Evolutionary conservation across 2,113 vertebrate species (phyloP).

Genomic region (Sinocyclocheilus anshuiensis): DNA sequence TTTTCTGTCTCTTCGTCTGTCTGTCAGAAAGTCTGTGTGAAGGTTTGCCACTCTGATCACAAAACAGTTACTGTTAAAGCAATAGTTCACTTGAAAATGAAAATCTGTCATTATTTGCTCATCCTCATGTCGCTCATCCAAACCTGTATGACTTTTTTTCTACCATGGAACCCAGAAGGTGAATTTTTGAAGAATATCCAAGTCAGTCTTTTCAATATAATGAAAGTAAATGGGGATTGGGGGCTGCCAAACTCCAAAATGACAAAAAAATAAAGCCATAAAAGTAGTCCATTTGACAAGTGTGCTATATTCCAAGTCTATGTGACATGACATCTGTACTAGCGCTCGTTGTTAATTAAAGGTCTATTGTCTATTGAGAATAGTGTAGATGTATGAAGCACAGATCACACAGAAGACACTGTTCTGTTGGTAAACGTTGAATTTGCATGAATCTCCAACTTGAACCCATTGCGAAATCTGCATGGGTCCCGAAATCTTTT

Average conservation of each 20-base stretch:
- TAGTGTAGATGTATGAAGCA: too few species aligned
- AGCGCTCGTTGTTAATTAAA: neutral
- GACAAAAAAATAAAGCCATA: neutral
- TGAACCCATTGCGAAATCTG: neutral
- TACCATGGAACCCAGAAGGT: neutral
- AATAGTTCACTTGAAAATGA: neutral
- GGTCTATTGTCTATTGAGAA: too few species aligned
- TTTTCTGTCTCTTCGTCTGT: slow-evolving; percentile 2
- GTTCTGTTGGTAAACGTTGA: neutral
- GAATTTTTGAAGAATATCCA: slow-evolving; percentile 5
- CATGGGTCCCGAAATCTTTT: neutral
- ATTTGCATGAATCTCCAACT: neutral
- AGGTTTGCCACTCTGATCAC: slow-evolving; percentile 16
- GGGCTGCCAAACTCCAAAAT: neutral
- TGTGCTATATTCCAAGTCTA: neutral
- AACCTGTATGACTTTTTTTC: neutral
- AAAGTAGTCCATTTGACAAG: neutral
- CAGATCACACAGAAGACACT: too few species aligned
- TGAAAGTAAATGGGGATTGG: neutral
- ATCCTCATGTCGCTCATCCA: neutral
- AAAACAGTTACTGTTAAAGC: neutral
- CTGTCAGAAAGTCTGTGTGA: slow-evolving; percentile 27
- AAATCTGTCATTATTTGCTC: slow-evolving; percentile 9
- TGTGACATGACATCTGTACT: neutral
- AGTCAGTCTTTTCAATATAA: neutral